Percentiles rank a stretch among this genome's conserved stretches.
These are phyloP conservation scores for Belonocnema kinseyi DNA, from an alignment of 1,140 invertebrate genomes.

Conservation along the genomic window DNA sequence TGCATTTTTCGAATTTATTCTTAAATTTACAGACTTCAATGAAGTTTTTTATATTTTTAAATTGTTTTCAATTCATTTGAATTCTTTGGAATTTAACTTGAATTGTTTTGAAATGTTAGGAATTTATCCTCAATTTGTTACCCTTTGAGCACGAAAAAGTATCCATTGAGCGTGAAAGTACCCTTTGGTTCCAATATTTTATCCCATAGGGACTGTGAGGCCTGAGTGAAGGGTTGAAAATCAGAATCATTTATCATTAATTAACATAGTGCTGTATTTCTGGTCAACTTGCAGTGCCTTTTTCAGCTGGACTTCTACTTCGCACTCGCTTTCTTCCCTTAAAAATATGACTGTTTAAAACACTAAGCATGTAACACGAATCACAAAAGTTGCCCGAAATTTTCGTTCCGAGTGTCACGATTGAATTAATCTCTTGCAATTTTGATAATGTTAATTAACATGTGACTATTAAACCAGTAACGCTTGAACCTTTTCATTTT, in stretches of 20 bases:
- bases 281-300: constrained; percentile 5
- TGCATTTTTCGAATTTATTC: no score
- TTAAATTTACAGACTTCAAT: no score
- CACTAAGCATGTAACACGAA: constrained; percentile 15
- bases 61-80: no score
- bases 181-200: no score
- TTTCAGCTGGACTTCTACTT: neutral
- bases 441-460: constrained; percentile 41
- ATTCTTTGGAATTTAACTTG: no score
- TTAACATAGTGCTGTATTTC: neutral
- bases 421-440: neutral
- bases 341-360: neutral
- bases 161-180: no score
- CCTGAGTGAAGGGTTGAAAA: neutral
- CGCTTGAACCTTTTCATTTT: constrained; percentile 29
- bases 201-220: no score
- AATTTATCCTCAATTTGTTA: no score
- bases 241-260: neutral
- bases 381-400: constrained; percentile 3
- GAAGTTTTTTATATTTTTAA: no score
- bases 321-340: constrained; percentile 16
- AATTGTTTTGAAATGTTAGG: no score
- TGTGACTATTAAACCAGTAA: constrained; percentile 42
- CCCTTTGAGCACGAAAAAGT: no score
- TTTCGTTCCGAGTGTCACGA: neutral